phyloP scores from a whole-genome alignment of 2,113 vertebrate genomes.

The rat (Rattus norvegicus) region DNA sequence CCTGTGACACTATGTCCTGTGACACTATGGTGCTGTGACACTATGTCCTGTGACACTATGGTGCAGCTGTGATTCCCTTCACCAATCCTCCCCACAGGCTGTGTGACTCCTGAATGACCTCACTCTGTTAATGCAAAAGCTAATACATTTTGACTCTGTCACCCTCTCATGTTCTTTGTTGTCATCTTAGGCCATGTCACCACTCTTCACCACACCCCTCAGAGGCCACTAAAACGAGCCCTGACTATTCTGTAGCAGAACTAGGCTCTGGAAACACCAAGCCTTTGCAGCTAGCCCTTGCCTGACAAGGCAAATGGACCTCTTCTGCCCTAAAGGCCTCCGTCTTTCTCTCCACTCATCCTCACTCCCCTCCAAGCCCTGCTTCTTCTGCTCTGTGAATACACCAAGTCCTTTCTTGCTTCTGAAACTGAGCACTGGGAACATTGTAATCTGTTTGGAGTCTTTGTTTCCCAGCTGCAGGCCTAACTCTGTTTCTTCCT shows the following conservation, averaged over 20 bases:
- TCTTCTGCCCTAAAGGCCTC: background rate
- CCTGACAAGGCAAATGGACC: background rate
- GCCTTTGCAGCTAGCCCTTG: background rate
- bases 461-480: background rate
- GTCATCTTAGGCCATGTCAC: background rate
- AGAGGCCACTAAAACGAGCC: background rate
- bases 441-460: background rate
- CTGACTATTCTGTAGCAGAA: background rate
- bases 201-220: background rate
- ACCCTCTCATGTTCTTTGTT: background rate
- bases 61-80: too few relatives aligned
- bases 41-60: too few relatives aligned
- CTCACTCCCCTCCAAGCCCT: background rate
- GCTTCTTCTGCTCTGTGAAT: too few relatives aligned
- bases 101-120: too few relatives aligned
- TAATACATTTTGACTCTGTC: background rate
- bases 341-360: background rate
- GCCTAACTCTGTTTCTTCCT: background rate
- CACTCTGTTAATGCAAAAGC: background rate
- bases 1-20: too few relatives aligned
- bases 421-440: background rate
- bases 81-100: background rate
- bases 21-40: too few relatives aligned
- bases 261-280: background rate
- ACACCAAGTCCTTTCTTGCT: background rate